Conservation (phyloP, 2,888 invertebrate genomes). For the Colletes collaris region DNA sequence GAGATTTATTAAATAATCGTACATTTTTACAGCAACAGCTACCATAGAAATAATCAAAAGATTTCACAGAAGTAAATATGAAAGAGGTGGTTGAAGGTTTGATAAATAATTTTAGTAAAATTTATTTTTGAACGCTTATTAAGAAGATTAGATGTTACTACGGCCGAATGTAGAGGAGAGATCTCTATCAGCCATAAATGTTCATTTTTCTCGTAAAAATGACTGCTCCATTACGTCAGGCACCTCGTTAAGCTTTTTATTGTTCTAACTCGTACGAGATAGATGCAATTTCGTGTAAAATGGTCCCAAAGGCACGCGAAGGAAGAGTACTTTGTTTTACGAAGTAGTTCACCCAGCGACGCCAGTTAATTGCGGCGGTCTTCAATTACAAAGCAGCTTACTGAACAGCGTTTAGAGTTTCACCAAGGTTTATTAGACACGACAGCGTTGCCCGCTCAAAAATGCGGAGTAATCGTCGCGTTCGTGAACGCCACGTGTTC, state of each 20-base stretch:
- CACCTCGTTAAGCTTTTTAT: slow-evolving; percentile 22
- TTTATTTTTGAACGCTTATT: not conserved
- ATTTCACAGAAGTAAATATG: no score
- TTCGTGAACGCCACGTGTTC: no score
- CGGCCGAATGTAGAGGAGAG: not conserved
- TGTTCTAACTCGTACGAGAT: slow-evolving; percentile 22
- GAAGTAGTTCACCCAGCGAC: slow-evolving; percentile 26
- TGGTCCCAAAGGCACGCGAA: slow-evolving; percentile 9
- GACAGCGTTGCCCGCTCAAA: not conserved
- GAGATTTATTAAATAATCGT: no score
- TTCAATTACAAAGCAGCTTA: slow-evolving; percentile 55
- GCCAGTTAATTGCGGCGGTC: slow-evolving; percentile 48
- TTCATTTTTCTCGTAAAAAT: slow-evolving; percentile 3
- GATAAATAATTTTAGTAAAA: not conserved
- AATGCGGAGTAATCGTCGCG: not conserved
- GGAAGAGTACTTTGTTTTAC: slow-evolving; percentile 31
- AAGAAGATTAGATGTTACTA: not conserved
- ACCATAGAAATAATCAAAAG: no score
- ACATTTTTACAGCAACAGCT: no score
- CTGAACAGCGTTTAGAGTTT: slow-evolving; percentile 33
- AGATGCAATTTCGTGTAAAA: slow-evolving; percentile 32
- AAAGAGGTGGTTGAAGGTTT: no score
- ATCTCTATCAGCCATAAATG: slow-evolving; percentile 2
- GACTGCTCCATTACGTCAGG: not conserved
- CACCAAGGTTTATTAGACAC: slow-evolving; percentile 23